Conservation (phyloP, 2,888 invertebrate genomes). For the Drosophila cracens region DNA sequence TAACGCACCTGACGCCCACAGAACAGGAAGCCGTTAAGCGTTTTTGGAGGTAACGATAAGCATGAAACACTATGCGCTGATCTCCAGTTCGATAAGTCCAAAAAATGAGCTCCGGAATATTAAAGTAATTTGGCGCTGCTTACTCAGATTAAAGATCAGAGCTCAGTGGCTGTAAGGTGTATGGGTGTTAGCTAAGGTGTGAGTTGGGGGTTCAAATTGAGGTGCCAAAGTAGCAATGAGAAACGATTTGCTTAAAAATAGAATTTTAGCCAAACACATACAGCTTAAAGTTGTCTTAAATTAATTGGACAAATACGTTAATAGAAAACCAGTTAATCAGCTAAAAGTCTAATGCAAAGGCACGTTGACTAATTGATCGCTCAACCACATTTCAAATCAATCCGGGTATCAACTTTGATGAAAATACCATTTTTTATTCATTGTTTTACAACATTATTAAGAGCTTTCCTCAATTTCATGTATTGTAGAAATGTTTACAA, state of each 20-base stretch:
- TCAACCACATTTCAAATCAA: neutral
- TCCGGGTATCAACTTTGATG: neutral
- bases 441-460: neutral
- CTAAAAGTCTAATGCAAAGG: neutral
- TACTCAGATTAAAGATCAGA: conserved; percentile 34
- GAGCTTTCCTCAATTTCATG: neutral
- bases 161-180: neutral
- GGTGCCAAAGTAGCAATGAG: conserved; percentile 2
- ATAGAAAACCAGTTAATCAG: conserved; percentile 43
- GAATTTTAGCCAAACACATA: conserved; percentile 15
- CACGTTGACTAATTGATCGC: conserved; percentile 28
- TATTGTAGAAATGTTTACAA: neutral
- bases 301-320: conserved; percentile 34
- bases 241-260: conserved; percentile 19
- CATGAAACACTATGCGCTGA: conserved; percentile 14
- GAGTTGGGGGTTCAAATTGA: conserved; percentile 9
- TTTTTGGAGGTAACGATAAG: conserved; percentile 80
- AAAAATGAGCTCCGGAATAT: conserved; percentile 10
- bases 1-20: conserved; percentile 76
- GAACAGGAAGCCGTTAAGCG: conserved; percentile 82
- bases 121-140: conserved; percentile 35
- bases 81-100: conserved; percentile 4
- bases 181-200: conserved; percentile 34
- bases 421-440: neutral
- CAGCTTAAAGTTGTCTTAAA: conserved; percentile 19